These are phyloP conservation scores for Solen grandis DNA, from an alignment of 1,140 invertebrate genomes.

Conservation along the genomic window DNA sequence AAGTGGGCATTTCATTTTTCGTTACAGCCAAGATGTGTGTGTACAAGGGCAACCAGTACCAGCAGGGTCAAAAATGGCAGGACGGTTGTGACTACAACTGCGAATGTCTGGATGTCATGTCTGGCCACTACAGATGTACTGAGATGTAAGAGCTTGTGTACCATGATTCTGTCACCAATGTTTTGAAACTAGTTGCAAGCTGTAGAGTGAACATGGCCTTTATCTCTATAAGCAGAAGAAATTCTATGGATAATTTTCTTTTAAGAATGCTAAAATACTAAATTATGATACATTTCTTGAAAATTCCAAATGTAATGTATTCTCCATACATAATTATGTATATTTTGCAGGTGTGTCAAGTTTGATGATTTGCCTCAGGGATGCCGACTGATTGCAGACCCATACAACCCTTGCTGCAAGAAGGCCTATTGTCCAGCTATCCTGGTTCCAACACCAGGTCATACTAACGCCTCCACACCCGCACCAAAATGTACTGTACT, in stretches of 20 bases:
- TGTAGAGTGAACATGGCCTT: too few relatives aligned
- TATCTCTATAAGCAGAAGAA: too few relatives aligned
- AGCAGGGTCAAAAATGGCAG: constrained; percentile 26
- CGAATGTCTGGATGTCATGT: constrained; percentile 24
- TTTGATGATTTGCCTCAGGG: constrained; percentile 27
- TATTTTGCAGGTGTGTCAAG: constrained; percentile 12
- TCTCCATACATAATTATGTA: too few relatives aligned
- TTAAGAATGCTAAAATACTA: too few relatives aligned
- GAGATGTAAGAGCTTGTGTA: too few relatives aligned
- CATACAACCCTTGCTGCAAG: constrained; percentile 52
- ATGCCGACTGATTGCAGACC: constrained; percentile 52
- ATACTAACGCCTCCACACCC: background rate
- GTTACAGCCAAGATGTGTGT: constrained; percentile 29
- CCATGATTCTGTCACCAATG: too few relatives aligned
- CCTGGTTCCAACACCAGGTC: constrained; percentile 22
- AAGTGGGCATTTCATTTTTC: too few relatives aligned
- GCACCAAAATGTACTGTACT: too few relatives aligned
- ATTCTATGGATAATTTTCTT: too few relatives aligned
- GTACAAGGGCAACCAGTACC: constrained; percentile 39
- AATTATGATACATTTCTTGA: too few relatives aligned
- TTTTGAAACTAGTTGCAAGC: too few relatives aligned
- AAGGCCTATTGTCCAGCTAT: constrained; percentile 50
- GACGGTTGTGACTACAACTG: constrained; percentile 44
- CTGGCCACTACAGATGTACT: constrained; percentile 39
- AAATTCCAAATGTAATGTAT: too few relatives aligned